These are phyloP conservation scores for Drosophila mulleri DNA, from an alignment of 2,888 invertebrate species.

Conservation along the genomic window DNA sequence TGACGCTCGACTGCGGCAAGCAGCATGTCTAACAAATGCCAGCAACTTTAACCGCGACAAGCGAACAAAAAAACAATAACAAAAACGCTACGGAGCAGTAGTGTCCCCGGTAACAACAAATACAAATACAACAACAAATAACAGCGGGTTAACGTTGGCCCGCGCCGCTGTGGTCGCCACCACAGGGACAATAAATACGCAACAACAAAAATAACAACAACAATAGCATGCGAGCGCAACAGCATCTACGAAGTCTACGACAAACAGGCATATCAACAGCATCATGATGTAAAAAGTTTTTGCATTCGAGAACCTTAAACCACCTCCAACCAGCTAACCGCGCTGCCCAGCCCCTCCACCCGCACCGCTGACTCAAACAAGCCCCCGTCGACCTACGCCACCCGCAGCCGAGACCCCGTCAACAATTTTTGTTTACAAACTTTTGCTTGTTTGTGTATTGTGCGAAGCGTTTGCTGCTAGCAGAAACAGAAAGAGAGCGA, in stretches of 20 bases:
- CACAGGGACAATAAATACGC: conserved; percentile 74
- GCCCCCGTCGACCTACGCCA: background rate
- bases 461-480: conserved; percentile 38
- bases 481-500: background rate
- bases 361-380: background rate
- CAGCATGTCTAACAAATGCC: conserved; percentile 61
- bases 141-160: conserved; percentile 50
- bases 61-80: conserved; percentile 22
- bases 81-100: background rate
- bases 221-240: conserved; percentile 33
- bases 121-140: conserved; percentile 20
- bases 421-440: conserved; percentile 82
- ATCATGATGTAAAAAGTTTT: conserved; percentile 82
- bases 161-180: conserved; percentile 55
- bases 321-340: conserved; percentile 55
- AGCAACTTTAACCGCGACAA: conserved; percentile 74
- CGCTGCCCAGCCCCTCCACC: background rate
- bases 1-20: conserved; percentile 45
- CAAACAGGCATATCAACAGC: conserved; percentile 72
- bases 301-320: conserved; percentile 59
- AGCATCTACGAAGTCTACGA: conserved; percentile 38
- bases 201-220: conserved; percentile 42
- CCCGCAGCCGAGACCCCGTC: conserved; percentile 46
- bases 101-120: conserved; percentile 32
- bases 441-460: conserved; percentile 79